Evolutionary conservation across 2,888 invertebrate species (phyloP).

Genomic region (Mechanitis mazaeus): DNA sequence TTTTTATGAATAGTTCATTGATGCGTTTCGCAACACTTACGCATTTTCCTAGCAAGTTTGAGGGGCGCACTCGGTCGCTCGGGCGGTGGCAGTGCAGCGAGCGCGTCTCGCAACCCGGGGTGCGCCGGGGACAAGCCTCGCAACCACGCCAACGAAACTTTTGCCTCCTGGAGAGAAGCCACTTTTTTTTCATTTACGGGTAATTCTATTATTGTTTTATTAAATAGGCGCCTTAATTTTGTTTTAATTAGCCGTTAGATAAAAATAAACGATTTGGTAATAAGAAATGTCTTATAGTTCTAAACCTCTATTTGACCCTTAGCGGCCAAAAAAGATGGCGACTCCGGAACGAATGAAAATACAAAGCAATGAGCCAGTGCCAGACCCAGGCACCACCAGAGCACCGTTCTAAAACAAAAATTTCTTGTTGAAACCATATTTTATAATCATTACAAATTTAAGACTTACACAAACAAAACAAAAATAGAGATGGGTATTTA

Average conservation of each 20-base stretch:
- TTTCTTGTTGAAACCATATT: neutral
- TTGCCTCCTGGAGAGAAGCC: constrained; percentile 42
- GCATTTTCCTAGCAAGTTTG: constrained; percentile 43
- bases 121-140: constrained; percentile 35
- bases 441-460: neutral
- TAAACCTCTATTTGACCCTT: constrained; percentile 42
- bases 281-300: neutral
- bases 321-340: constrained; percentile 56
- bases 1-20: neutral
- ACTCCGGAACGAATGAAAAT: constrained; percentile 52
- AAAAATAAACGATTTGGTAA: no score
- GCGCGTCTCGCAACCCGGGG: constrained; percentile 31
- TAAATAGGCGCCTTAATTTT: no score
- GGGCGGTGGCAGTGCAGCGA: constrained; percentile 41
- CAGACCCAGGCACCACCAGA: constrained; percentile 46
- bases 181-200: no score
- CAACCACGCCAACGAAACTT: constrained; percentile 47
- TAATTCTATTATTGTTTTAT: no score
- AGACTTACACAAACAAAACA: neutral
- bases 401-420: constrained; percentile 38
- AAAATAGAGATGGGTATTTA: neutral
- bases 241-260: no score
- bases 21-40: constrained; percentile 33
- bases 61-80: constrained; percentile 35
- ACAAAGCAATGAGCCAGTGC: constrained; percentile 45